Percentiles rank a stretch among this genome's conserved stretches.
These are phyloP conservation scores for Tenebrio molitor DNA, from an alignment of 1,140 invertebrate species.

Conservation along the genomic window DNA sequence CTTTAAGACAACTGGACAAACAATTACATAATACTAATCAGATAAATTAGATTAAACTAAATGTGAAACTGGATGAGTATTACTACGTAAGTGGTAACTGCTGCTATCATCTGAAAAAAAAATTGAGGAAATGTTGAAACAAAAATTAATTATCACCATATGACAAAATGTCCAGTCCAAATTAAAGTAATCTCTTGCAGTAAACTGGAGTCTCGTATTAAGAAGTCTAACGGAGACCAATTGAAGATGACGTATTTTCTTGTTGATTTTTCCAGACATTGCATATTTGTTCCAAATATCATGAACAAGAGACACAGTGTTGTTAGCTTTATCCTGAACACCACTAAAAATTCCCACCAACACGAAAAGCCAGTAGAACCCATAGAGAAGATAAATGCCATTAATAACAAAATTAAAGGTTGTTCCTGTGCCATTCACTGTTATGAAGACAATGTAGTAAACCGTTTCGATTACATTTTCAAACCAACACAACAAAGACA, in stretches of 20 bases:
- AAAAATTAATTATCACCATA: background rate
- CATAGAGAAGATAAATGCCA: background rate
- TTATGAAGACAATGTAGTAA: background rate
- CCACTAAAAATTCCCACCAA: background rate
- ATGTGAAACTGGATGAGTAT: background rate
- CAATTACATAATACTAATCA: too few species aligned
- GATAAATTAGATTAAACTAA: too few species aligned
- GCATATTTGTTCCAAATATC: conserved; percentile 5
- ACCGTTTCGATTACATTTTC: conserved; percentile 1
- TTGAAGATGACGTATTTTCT: background rate
- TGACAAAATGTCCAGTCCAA: conserved; percentile 7
- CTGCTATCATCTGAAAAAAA: conserved; percentile 15
- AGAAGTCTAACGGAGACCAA: background rate
- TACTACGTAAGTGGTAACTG: conserved; percentile 1
- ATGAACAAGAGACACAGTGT: background rate
- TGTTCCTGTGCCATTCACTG: background rate
- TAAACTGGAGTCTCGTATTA: background rate
- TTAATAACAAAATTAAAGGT: background rate
- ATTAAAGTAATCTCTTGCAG: conserved; percentile 8
- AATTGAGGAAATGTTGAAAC: too few species aligned
- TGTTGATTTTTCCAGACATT: conserved; percentile 1
- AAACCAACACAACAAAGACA: conserved; percentile 1
- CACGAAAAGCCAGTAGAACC: conserved; percentile 7
- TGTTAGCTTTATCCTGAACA: conserved; percentile 12
- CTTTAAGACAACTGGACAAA: too few species aligned